phyloP scores from a whole-genome alignment of 2,888 invertebrate genomes.

The Oscheius onirici region DNA sequence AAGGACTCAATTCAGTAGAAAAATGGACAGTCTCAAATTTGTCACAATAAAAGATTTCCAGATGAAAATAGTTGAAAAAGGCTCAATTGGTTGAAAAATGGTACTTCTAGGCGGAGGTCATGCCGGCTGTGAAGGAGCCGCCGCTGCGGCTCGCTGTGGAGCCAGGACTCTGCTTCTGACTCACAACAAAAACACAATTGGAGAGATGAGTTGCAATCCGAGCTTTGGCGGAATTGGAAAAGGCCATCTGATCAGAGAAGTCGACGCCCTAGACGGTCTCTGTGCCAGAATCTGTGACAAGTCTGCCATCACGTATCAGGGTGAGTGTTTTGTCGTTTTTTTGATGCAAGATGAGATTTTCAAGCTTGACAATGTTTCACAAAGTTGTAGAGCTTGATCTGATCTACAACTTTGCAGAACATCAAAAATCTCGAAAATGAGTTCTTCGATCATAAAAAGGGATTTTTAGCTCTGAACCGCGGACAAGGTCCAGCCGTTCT shows the following conservation, averaged over 20 bases:
- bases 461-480: slow-evolving; percentile 81
- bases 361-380: too few relatives aligned
- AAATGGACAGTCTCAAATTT: too few relatives aligned
- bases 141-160: slow-evolving; percentile 86
- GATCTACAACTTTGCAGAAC: too few relatives aligned
- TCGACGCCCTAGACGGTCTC: slow-evolving; percentile 88
- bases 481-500: slow-evolving; percentile 88
- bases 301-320: slow-evolving; percentile 67
- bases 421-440: too few relatives aligned
- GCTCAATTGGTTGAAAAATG: too few relatives aligned
- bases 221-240: slow-evolving; percentile 92
- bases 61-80: too few relatives aligned
- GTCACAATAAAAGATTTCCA: too few relatives aligned
- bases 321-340: slow-evolving; percentile 17
- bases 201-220: slow-evolving; percentile 89
- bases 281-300: slow-evolving; percentile 83
- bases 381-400: too few relatives aligned
- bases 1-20: too few relatives aligned
- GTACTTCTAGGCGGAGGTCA: slow-evolving; percentile 91
- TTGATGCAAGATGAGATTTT: not conserved
- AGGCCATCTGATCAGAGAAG: slow-evolving; percentile 76
- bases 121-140: slow-evolving; percentile 88
- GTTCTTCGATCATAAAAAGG: too few relatives aligned
- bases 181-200: slow-evolving; percentile 85
- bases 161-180: slow-evolving; percentile 82